Conservation (phyloP, 2,888 invertebrate genomes). For the Dolichopus griseipennis region DNA sequence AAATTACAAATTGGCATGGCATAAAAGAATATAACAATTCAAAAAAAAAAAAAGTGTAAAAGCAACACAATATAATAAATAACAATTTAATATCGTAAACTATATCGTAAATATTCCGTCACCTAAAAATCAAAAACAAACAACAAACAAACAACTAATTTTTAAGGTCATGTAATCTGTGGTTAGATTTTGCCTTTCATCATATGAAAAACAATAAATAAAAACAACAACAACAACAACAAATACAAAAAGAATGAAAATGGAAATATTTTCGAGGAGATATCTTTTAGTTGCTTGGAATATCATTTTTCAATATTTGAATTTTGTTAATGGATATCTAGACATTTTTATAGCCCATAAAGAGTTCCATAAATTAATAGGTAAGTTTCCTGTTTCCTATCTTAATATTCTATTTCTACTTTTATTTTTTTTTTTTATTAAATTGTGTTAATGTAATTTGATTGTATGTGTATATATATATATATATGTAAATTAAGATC, state of each 20-base stretch:
- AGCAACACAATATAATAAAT: no score
- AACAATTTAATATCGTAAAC: no score
- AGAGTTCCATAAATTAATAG: conserved; percentile 70
- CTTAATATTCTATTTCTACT: neutral
- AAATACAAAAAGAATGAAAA: conserved; percentile 13
- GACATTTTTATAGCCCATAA: conserved; percentile 72
- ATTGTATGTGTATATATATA: no score
- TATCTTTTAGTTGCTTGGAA: conserved; percentile 6
- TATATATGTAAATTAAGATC: neutral
- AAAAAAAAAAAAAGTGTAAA: no score
- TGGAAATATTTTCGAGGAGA: conserved; percentile 28
- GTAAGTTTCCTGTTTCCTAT: conserved; percentile 46
- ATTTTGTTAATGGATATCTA: conserved; percentile 58
- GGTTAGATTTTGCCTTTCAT: no score
- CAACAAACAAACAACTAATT: no score
- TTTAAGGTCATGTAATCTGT: no score
- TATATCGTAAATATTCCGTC: no score
- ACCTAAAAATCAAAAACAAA: no score
- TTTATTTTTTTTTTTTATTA: neutral
- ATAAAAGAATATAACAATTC: no score
- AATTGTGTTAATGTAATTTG: no score
- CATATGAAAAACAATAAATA: neutral
- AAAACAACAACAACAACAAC: neutral
- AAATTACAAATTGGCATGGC: no score
- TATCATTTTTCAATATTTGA: conserved; percentile 30